A percentile compares a stretch with the other conserved stretches of the same genome.
phyloP scores from a whole-genome alignment of 2,113 vertebrate species.

The Corythornis vintsioides region DNA sequence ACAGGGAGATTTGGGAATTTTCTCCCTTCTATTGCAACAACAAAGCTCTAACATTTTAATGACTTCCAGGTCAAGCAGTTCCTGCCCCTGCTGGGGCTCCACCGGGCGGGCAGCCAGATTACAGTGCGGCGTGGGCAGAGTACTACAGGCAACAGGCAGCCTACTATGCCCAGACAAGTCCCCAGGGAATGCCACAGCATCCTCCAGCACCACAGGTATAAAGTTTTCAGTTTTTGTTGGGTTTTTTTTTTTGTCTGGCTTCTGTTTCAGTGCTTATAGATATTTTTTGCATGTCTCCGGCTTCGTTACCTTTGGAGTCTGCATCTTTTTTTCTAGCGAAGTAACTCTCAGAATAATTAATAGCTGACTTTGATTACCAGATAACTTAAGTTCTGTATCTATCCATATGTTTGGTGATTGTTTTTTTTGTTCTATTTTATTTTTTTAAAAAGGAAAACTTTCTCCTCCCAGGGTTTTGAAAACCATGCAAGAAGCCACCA shows the following conservation, averaged over 20 bases:
- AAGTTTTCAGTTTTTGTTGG: conserved; percentile 18
- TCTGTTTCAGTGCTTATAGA: conserved; percentile 37
- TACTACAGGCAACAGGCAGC: conserved; percentile 98
- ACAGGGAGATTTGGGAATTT: not conserved
- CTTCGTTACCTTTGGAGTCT: conserved; percentile 66
- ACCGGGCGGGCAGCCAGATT: conserved; percentile 92
- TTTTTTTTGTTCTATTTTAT: conserved; percentile 28
- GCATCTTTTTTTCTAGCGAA: conserved; percentile 69
- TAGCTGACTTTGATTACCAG: conserved; percentile 60
- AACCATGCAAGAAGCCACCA: conserved; percentile 84
- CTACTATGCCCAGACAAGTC: conserved; percentile 93
- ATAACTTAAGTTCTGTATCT: conserved; percentile 75
- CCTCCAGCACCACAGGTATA: conserved; percentile 94
- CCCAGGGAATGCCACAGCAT: conserved; percentile 92
- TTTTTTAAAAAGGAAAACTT: conserved; percentile 64
- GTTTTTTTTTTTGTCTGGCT: conserved; percentile 31
- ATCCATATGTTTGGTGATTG: conserved; percentile 73
- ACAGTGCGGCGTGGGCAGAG: conserved; percentile 97
- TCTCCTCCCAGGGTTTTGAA: conserved; percentile 86
- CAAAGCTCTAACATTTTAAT: conserved; percentile 16
- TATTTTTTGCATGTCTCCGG: conserved; percentile 71
- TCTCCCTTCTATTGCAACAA: not conserved
- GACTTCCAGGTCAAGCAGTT: conserved; percentile 81
- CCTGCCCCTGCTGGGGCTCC: conserved; percentile 85
- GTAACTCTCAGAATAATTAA: conserved; percentile 50